Evolutionary conservation across 2,888 invertebrate genomes (phyloP).

Genomic region (Invenusta paracnida): DNA sequence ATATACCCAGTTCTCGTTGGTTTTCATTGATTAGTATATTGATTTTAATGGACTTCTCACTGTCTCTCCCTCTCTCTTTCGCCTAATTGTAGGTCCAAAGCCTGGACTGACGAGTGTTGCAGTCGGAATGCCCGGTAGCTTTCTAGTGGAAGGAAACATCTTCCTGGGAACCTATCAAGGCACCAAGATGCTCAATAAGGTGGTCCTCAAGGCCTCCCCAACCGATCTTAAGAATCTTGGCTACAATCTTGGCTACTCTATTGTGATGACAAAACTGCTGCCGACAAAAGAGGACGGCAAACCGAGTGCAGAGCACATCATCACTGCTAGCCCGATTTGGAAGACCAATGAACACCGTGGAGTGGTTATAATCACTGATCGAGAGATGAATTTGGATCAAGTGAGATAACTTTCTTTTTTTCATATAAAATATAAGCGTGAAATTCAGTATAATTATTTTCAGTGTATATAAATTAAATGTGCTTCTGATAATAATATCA

Average conservation of each 20-base stretch:
- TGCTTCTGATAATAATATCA: no score
- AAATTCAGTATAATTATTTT: no score
- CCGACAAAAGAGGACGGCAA: background rate
- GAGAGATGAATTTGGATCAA: constrained; percentile 26
- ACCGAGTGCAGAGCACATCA: constrained; percentile 15
- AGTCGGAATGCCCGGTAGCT: constrained; percentile 41
- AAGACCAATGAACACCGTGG: constrained; percentile 35
- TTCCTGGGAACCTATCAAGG: constrained; percentile 22
- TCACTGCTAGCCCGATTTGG: constrained; percentile 35
- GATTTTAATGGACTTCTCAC: no score
- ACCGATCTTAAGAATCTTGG: constrained; percentile 38
- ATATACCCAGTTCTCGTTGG: no score
- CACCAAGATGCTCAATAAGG: constrained; percentile 30
- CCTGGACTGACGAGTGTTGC: constrained; percentile 18
- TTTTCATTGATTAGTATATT: no score
- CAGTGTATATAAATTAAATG: no score
- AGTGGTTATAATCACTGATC: constrained; percentile 39
- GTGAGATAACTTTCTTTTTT: constrained; percentile 6
- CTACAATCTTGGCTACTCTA: constrained; percentile 40
- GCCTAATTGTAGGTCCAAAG: background rate
- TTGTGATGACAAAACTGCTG: constrained; percentile 24
- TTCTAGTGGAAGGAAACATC: constrained; percentile 39
- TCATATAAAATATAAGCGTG: background rate
- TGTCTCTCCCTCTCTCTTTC: no score
- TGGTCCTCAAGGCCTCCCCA: constrained; percentile 32